Evolutionary conservation across 2,113 vertebrate species (phyloP), one percentile per base, ranked within the genome.

Genomic region (Fulmarus glacialis): DNA sequence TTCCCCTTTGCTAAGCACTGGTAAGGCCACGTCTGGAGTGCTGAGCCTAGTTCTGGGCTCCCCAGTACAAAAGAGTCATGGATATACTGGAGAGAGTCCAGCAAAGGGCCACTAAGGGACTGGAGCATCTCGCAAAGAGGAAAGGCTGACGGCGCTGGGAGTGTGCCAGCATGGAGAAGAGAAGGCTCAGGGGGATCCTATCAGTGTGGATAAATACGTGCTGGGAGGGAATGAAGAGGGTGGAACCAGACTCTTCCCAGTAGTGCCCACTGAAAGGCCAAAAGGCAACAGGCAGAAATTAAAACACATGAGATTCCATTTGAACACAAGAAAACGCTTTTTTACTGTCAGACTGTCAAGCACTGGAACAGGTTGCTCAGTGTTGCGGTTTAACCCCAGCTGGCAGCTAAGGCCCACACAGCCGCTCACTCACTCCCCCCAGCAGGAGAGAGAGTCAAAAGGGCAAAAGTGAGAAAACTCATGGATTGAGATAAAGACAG

Each of bases 351-450:
- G 19, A 47, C 63, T 55, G 12, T 32, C 55, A 52, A 32, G 24
- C 13, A 29, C 14, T 27, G 22, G 22, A 47, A 47, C 17, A 47
- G 7, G 14, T 48, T 86, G 32, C 15, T 64, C 19, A 50, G 17
- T 52, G 12, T 29, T 59, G 15, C 16, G 21, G 5, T 50, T 50
- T 64, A 43, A 59, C 8, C 8, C 6, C 17, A 38, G 14, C 17
- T 0, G 3, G 26, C 23, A 56, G 3, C 8, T 50, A 21, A 50
- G 36, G 7, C 9, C 13, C 34, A 29, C 9, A 45, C 7, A 56
- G 12, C 15, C 3, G 4, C 26, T 70, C 36, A 7, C 17, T 63
- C 12, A 64, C 32, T 72, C 6, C 8, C 2, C 2, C 4, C 5
- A 27, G 12, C 2, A 1, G 12, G 27, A 19, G 8, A n/a, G 10